Base-by-base conservation (phyloP, 2,888 invertebrate species). In the Dusona sp. region DNA sequence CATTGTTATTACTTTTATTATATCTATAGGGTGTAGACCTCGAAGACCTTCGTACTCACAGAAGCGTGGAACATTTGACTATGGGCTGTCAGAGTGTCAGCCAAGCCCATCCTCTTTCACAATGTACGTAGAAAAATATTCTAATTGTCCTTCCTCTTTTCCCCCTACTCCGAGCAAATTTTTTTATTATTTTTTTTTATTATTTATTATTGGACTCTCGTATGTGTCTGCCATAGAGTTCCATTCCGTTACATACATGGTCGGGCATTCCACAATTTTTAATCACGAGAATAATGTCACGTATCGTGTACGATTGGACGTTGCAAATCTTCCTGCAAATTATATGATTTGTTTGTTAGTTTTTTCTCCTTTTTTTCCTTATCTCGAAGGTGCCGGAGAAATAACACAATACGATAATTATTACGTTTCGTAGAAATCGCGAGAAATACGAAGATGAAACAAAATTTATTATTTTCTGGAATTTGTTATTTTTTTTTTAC, bases 71-170 rank as follows among this genome's bases (percentile, higher is more conserved):
- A 92, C 92, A 92, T 93, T 93, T 92, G 92, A 92, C 92, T 91
- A 80, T 87, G 90, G 90, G 86, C 91, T 92, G 92, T 93, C 92
- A 91, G 91, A 92, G 92, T 92, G 92, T 92, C 93, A 92, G 92
- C 93, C 93, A 93, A 93, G 93, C 93, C 93, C 93, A 93, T 93
- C 93, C 93, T 93, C 93, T 92, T 92, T 92, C 91, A 90, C 91
- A 91, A 92, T 92, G 90, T 91, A 68, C 45, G 77, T 42, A 65
- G 91, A 92, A 91, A 93, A 92, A 92, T 93, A 93, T 92, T 91
- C 90, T 92, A 92, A 93, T 93, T 93, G 90, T 88, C 88, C 83
- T 88, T 67, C 61, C 48, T 67, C 54, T 22, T 77, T 87, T 86
- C 77, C 85, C 84, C 84, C 84, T 77, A 67, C 75, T 79, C 85